Evolutionary conservation across 2,888 invertebrate species (phyloP).

Genomic region (Mythimna lalbum): DNA sequence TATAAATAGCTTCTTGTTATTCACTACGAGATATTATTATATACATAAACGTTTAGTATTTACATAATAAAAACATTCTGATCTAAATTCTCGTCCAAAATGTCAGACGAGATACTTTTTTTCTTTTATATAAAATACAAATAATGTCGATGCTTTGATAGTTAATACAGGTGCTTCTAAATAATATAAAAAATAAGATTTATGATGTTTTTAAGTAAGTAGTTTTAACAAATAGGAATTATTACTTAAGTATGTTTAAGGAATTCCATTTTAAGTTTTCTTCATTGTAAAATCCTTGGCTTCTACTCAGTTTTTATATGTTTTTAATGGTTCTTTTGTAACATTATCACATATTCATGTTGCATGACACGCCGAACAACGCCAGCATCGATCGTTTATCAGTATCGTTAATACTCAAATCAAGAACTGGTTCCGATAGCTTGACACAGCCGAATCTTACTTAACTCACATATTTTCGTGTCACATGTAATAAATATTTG

Average conservation of each 20-base stretch:
- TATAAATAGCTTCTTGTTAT: constrained; percentile 33
- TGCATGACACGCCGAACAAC: constrained; percentile 42
- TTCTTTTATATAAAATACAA: constrained; percentile 6
- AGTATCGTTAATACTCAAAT: constrained; percentile 59
- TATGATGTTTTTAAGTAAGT: not conserved
- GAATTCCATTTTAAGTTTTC: not conserved
- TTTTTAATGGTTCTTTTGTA: constrained; percentile 12
- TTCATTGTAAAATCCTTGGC: not conserved
- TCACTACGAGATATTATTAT: constrained; percentile 12
- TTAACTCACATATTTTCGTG: constrained; percentile 73
- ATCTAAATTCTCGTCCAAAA: constrained; percentile 51
- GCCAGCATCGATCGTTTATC: constrained; percentile 57
- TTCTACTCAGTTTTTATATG: not conserved
- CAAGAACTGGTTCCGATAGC: constrained; percentile 71
- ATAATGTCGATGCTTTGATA: not conserved
- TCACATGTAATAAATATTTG: constrained; percentile 75
- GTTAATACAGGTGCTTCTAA: not conserved
- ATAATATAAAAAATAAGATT: constrained; percentile 8
- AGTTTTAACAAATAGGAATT: constrained; percentile 1
- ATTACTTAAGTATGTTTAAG: not conserved
- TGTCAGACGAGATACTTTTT: constrained; percentile 41
- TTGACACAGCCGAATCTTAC: constrained; percentile 68
- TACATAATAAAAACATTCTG: constrained; percentile 52
- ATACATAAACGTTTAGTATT: constrained; percentile 21
- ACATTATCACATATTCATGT: constrained; percentile 4